Evolutionary conservation across 1,140 invertebrate genomes (phyloP).

Genomic region (Scaptomyza montana): DNA sequence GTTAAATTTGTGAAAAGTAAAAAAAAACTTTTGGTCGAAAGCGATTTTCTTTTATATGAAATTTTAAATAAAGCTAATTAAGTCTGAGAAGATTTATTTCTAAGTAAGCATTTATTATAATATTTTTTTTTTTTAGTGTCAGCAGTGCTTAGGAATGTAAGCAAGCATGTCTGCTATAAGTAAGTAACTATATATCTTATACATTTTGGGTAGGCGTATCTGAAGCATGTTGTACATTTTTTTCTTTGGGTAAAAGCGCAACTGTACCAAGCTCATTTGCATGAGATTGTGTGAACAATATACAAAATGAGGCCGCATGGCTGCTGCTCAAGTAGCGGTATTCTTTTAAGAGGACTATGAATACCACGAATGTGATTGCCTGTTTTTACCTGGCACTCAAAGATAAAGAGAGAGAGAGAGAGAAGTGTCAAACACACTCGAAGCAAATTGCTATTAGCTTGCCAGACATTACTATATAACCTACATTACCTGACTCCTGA

Average conservation of each 20-base stretch:
- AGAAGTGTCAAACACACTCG: constrained; percentile 44
- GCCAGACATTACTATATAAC: constrained; percentile 4
- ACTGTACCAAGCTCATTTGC: constrained; percentile 62
- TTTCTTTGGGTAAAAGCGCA: constrained; percentile 6
- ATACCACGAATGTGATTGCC: constrained; percentile 13
- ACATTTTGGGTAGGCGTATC: constrained; percentile 12
- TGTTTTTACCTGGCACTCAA: constrained; percentile 20
- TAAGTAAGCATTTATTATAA: too few species aligned
- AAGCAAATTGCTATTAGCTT: constrained; percentile 3
- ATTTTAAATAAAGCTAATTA: too few species aligned
- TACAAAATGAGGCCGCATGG: constrained; percentile 46
- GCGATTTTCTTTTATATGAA: too few species aligned
- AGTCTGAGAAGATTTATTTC: too few species aligned
- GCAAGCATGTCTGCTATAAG: background rate
- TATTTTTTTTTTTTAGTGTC: too few species aligned
- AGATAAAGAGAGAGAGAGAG: background rate
- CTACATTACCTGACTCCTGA: constrained; percentile 7
- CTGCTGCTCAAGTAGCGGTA: background rate
- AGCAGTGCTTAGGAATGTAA: background rate
- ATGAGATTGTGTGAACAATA: constrained; percentile 61
- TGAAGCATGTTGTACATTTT: constrained; percentile 57
- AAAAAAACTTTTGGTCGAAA: too few species aligned
- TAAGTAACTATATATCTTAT: background rate
- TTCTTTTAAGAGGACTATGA: background rate
- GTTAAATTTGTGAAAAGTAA: too few species aligned